phyloP scores from a whole-genome alignment of 1,140 invertebrate genomes.

The Cherax quadricarinatus region DNA sequence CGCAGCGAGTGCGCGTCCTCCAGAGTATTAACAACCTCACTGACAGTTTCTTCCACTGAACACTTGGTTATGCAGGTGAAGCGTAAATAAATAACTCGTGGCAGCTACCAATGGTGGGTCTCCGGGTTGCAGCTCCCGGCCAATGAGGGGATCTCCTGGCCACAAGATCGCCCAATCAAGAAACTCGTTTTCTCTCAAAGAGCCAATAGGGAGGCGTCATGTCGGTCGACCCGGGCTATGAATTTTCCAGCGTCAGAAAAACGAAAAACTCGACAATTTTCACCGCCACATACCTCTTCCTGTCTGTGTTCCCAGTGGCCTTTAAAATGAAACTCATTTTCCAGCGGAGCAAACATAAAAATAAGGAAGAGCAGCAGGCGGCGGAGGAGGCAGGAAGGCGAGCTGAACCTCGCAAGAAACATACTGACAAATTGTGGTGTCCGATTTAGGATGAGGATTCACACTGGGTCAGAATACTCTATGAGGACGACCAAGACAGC shows the following conservation, averaged over 20 bases:
- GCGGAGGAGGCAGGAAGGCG: background rate
- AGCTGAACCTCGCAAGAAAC: background rate
- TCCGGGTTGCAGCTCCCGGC: background rate
- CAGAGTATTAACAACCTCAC: background rate
- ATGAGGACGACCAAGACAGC: background rate
- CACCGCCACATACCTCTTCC: background rate
- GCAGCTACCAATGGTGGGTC: background rate
- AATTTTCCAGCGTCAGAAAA: background rate
- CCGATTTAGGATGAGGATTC: conserved; percentile 6
- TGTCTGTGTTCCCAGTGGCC: background rate
- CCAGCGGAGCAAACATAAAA: too few relatives aligned
- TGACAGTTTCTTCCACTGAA: background rate
- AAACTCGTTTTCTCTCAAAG: background rate
- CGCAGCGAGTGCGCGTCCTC: background rate
- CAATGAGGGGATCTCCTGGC: background rate
- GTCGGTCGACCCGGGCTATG: background rate
- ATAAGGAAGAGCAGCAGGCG: background rate
- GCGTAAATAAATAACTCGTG: background rate
- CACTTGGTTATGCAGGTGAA: background rate
- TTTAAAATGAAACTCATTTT: too few relatives aligned
- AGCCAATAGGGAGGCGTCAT: conserved; percentile 5
- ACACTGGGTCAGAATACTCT: background rate
- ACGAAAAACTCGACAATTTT: background rate
- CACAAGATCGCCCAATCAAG: background rate
- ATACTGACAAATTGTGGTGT: background rate